A percentile compares a stretch with the other conserved stretches of the same genome.
These are phyloP conservation scores for Tiliacea aurago DNA, from an alignment of 2,888 invertebrate species.

Conservation along the genomic window DNA sequence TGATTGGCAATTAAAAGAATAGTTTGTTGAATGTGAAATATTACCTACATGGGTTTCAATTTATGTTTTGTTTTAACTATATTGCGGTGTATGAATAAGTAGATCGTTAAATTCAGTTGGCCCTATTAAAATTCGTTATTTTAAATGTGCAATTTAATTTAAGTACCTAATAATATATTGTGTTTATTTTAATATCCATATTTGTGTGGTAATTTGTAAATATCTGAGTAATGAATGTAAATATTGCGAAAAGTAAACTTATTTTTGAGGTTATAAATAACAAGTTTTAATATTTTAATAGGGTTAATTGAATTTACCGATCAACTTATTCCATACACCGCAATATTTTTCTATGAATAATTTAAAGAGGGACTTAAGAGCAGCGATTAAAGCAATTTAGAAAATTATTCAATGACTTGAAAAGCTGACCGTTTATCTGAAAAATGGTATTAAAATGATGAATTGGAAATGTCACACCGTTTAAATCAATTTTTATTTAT, in stretches of 20 bases:
- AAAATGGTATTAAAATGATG: conserved; percentile 15
- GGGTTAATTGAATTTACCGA: conserved; percentile 12
- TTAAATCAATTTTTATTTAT: conserved; percentile 19
- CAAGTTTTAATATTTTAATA: conserved; percentile 1
- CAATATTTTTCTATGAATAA: conserved; percentile 38
- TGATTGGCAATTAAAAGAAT: conserved; percentile 6
- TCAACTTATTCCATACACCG: conserved; percentile 17
- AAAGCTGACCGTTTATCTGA: conserved; percentile 10
- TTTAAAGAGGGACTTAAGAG: conserved; percentile 36
- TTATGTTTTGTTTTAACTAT: not conserved
- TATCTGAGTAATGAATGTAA: not conserved
- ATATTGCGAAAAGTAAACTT: conserved; percentile 4
- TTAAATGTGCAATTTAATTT: too few species aligned
- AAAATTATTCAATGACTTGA: conserved; percentile 37
- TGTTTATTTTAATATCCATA: not conserved
- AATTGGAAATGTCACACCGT: not conserved
- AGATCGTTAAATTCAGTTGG: too few species aligned
- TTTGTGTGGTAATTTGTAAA: not conserved
- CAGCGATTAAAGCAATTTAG: conserved; percentile 36
- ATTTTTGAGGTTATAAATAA: not conserved
- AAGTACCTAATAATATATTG: too few species aligned
- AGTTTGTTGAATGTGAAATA: not conserved
- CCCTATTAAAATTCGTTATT: too few species aligned
- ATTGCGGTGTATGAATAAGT: too few species aligned
- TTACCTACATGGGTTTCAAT: not conserved